Evolutionary conservation across 2,888 invertebrate genomes (phyloP).

Genomic region (Resseliella maxima): DNA sequence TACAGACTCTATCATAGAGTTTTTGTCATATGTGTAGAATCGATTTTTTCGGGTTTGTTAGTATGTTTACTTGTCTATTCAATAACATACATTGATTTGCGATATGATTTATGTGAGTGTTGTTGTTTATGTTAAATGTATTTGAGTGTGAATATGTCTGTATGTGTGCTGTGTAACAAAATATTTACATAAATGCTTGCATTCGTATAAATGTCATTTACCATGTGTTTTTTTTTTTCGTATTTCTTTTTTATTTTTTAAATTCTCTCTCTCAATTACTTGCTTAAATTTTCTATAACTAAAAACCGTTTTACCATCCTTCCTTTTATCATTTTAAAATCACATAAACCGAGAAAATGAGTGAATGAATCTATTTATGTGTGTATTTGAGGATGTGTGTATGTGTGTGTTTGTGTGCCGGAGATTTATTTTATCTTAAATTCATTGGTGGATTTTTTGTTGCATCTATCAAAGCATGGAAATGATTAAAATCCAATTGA

Average conservation of each 20-base stretch:
- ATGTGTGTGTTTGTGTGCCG: neutral
- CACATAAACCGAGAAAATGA: constrained; percentile 6
- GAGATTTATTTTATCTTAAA: constrained; percentile 22
- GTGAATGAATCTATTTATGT: neutral
- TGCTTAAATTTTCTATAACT: neutral
- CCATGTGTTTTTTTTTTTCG: neutral
- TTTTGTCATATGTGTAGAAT: neutral
- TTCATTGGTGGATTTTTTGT: neutral
- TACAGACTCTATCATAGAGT: too few relatives aligned
- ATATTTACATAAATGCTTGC: constrained; percentile 12
- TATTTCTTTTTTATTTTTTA: neutral
- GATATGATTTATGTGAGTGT: constrained; percentile 36
- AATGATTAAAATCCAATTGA: neutral
- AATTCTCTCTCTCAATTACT: neutral
- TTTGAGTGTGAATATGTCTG: too few relatives aligned
- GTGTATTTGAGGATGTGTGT: neutral
- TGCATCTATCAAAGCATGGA: neutral
- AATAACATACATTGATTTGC: constrained; percentile 36
- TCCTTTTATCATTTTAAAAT: constrained; percentile 1
- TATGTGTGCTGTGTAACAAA: neutral
- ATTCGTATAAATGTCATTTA: constrained; percentile 38
- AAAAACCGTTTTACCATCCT: neutral
- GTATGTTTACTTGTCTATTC: neutral
- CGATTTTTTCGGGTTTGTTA: neutral
- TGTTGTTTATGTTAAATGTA: too few relatives aligned